phyloP scores from a whole-genome alignment of 2,888 invertebrate species.

The Frankliniella intonsa region DNA sequence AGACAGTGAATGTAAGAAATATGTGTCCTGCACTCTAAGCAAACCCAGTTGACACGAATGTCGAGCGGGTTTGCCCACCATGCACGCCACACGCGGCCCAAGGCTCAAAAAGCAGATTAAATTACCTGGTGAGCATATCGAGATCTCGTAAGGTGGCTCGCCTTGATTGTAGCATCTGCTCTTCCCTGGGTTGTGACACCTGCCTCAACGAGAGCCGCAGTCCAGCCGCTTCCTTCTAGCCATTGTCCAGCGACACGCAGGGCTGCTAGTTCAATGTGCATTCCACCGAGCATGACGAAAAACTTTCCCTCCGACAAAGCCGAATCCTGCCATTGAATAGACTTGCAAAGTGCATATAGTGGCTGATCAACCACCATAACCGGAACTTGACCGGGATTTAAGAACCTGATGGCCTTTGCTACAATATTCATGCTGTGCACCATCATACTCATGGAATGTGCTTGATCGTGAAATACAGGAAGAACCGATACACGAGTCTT shows the following conservation, averaged over 20 bases:
- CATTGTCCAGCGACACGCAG: neutral
- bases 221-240: slow-evolving; percentile 28
- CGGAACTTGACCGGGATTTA: slow-evolving; percentile 22
- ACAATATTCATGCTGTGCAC: slow-evolving; percentile 1
- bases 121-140: too few relatives aligned
- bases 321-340: slow-evolving; percentile 15
- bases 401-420: neutral
- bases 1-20: too few relatives aligned
- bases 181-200: neutral
- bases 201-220: neutral
- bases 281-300: neutral
- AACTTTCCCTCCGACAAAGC: neutral
- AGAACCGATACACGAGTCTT: slow-evolving; percentile 7
- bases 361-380: slow-evolving; percentile 29
- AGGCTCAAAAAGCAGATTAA: too few relatives aligned
- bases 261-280: slow-evolving; percentile 28
- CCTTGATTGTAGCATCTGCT: too few relatives aligned
- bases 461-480: slow-evolving; percentile 16
- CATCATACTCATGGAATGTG: slow-evolving; percentile 20
- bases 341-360: slow-evolving; percentile 20
- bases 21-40: too few relatives aligned
- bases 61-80: too few relatives aligned
- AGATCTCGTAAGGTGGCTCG: too few relatives aligned
- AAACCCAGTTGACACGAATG: too few relatives aligned
- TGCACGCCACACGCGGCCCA: too few relatives aligned